Evolutionary conservation across 2,888 invertebrate species (phyloP), one percentile per base, ranked within the genome.

Genomic region (Tinea pellionella): DNA sequence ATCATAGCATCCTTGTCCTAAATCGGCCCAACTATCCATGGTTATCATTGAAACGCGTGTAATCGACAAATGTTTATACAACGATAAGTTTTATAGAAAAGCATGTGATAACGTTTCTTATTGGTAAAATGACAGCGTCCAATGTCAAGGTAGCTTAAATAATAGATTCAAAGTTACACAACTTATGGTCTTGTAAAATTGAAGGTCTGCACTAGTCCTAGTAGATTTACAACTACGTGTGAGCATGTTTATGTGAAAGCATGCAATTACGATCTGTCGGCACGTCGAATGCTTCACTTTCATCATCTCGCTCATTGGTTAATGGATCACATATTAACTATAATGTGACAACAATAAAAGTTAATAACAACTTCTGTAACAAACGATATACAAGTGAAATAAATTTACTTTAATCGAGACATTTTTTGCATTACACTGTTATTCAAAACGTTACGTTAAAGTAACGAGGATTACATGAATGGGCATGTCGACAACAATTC

Each of bases 1-100:
- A 59, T 41, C n/a, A 59, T 61, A 65, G 68, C 66, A 71, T 69
- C 75, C 77, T 80, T 80, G 80, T 72, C 72, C 79, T 67, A 75
- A 75, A 78, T 79, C 13, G n/a, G 11, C 12, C 43, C 47, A n/a
- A 29, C 42, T 2, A 30, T n/a, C 30, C 24, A 55, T 55, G 30
- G 18, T 30, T 19, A 29, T 30, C 30, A 55, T 18, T 55, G 24
- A 29, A 55, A 55, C 11, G 15, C 19, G 19, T 51, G 24, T 51
- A 51, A 51, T 18, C 51, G 9, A 12, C 30, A 55, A 55, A 55
- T 55, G 18, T 55, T 30, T 47, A 47, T 16, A 47, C 15, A 47
- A 15, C 15, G 47, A 47, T 47, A 47, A 47, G 15, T 47, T 13
- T 16, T 47, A 47, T 47, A 9, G 47, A 47, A 47, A 47, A 47